Evolutionary conservation across 2,113 vertebrate genomes (phyloP).

Genomic region (Bubalus kerabau): DNA sequence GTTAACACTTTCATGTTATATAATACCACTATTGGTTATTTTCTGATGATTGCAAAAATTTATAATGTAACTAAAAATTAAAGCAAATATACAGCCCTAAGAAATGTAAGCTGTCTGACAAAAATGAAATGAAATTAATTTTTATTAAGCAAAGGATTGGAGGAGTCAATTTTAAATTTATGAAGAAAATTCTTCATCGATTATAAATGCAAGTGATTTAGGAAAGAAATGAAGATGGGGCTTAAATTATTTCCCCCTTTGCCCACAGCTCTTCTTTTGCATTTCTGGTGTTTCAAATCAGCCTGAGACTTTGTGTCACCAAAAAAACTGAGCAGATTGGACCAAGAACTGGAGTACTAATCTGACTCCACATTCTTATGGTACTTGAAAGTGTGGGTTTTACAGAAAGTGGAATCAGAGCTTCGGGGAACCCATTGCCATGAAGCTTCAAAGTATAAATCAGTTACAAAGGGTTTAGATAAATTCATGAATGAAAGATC

Average conservation of each 20-base stretch:
- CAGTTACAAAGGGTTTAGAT: constrained; percentile 19
- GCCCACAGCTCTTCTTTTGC: background rate
- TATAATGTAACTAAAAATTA: constrained; percentile 33
- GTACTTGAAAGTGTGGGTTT: background rate
- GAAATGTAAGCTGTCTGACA: constrained; percentile 33
- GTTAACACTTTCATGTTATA: background rate
- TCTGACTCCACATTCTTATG: background rate
- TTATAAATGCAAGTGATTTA: constrained; percentile 30
- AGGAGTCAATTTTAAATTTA: constrained; percentile 45
- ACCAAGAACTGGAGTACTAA: background rate
- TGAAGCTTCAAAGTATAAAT: constrained; percentile 43
- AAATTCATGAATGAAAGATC: constrained; percentile 53
- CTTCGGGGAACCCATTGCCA: constrained; percentile 12
- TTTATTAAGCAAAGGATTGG: constrained; percentile 41
- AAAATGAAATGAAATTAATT: constrained; percentile 41
- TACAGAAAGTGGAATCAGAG: constrained; percentile 20
- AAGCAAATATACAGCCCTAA: constrained; percentile 14
- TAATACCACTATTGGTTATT: constrained; percentile 22
- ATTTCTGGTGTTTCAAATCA: constrained; percentile 37
- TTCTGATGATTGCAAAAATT: background rate
- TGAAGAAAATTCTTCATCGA: constrained; percentile 19
- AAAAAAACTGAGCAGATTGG: background rate
- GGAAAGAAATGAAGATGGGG: background rate
- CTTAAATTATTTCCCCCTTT: constrained; percentile 23
- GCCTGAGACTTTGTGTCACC: background rate